Evolutionary conservation across 1,140 invertebrate species (phyloP), one percentile per base, ranked within the genome.

Genomic region (Sesamia nonagrioides): DNA sequence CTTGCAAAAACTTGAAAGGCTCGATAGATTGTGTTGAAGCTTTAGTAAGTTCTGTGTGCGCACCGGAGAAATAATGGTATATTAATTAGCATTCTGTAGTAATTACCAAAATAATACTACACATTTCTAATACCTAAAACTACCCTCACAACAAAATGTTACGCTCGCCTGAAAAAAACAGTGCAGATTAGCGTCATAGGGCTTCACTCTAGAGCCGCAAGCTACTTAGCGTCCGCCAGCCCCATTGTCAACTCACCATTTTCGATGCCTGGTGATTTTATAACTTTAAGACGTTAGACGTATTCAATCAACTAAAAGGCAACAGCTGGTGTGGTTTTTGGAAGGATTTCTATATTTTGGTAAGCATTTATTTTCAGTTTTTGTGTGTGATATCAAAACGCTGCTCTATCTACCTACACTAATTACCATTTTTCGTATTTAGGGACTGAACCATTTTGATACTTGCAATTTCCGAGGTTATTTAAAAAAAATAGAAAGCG

Each of bases 101-200:
- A 3, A 1, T 27, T 27, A 27, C 27, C 27, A 27, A 27, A 9
- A 40, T 40, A 40, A 6, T 40, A 6, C 9, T 40, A 40, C 37
- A 6, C 37, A 6, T 40, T 6, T 40, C 37, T 40, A 40, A 40
- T 9, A 40, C 17, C 11, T 18, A 9, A 9, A 42, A 2, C 7
- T 58, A n/a, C 33, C 27, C n/a, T 40, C 21, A 15, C 2, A 71
- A 45, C 54, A 83, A 85, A 86, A 82, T 60, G 83, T 88, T 85
- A 15, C 1, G 15, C 18, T 8, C 35, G 66, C 8, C 87, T 87
- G 85, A 66, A 83, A 82, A 83, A 75, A 83, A 87, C 82, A 76
- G 68, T 79, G 73, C 82, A 86, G 86, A 88, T 88, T 89, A 89
- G 17, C 17, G 2, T 58, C 77, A 40, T 89, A 85, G 48, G 88